Conservation (phyloP, 2,113 vertebrate genomes). For the Sylvicapra grimmia region DNA sequence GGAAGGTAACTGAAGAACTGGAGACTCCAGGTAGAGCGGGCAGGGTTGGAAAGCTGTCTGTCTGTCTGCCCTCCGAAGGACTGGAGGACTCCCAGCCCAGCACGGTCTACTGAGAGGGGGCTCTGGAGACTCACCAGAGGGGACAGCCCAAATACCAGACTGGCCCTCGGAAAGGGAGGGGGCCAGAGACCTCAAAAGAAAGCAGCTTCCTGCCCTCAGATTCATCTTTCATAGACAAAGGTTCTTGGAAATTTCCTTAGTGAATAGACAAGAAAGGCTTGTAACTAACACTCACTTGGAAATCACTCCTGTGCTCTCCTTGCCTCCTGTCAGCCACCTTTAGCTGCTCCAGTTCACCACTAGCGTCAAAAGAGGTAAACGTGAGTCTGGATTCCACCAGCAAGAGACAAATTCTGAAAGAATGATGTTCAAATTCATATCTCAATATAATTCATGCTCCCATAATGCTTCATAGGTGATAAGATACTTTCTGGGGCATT, state of each 20-base stretch:
- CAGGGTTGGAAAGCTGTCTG: neutral
- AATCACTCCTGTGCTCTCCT: neutral
- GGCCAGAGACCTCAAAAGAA: neutral
- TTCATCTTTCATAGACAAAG: neutral
- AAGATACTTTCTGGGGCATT: neutral
- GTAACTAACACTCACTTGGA: neutral
- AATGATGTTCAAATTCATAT: neutral
- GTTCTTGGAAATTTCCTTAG: neutral
- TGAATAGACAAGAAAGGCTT: neutral
- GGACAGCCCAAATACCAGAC: neutral
- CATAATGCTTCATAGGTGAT: neutral
- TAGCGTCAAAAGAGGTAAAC: neutral
- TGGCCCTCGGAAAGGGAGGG: neutral
- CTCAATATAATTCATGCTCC: neutral
- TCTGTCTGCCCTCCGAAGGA: neutral
- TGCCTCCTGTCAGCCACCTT: too few relatives aligned
- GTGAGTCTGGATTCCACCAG: neutral
- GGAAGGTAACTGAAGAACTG: accelerated
- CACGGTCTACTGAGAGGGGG: neutral
- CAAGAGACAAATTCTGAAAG: neutral
- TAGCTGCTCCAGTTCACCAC: neutral
- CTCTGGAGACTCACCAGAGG: neutral
- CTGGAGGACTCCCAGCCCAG: neutral
- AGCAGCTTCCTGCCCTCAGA: neutral
- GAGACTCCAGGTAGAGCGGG: neutral